These are phyloP conservation scores for Cremastinae sp. DNA, from an alignment of 2,888 invertebrate species.

Conservation along the genomic window DNA sequence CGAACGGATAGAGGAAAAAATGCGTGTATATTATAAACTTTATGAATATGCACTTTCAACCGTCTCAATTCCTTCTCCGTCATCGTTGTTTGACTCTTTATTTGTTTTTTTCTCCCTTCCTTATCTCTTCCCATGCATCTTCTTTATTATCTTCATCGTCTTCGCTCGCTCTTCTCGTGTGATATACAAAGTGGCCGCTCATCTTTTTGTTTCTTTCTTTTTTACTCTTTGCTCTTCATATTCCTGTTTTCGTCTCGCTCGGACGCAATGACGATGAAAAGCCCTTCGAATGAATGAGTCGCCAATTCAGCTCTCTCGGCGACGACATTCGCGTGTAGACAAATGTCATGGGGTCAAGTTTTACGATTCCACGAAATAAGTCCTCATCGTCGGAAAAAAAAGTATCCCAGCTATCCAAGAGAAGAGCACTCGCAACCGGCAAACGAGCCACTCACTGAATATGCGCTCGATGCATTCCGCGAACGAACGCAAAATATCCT, in stretches of 20 bases:
- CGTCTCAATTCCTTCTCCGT: slow-evolving; percentile 15
- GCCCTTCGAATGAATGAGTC: slow-evolving; percentile 61
- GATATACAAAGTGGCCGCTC: slow-evolving; percentile 27
- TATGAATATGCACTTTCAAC: slow-evolving; percentile 24
- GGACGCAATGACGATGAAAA: slow-evolving; percentile 11
- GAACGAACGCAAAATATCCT: slow-evolving; percentile 12
- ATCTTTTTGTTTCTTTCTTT: slow-evolving; percentile 22
- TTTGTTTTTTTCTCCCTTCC: slow-evolving; percentile 16
- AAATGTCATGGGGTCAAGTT: slow-evolving; percentile 62
- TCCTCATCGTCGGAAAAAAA: slow-evolving; percentile 27
- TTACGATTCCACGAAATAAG: slow-evolving; percentile 63
- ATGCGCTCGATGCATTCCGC: slow-evolving; percentile 44
- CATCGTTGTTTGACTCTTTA: neutral
- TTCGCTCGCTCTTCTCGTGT: slow-evolving; percentile 23
- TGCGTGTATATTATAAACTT: neutral
- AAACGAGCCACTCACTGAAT: slow-evolving; percentile 11
- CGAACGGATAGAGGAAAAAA: slow-evolving; percentile 23
- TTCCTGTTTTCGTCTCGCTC: slow-evolving; percentile 12
- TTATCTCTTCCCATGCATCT: no score
- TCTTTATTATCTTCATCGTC: slow-evolving; percentile 30
- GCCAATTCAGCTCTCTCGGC: slow-evolving; percentile 63
- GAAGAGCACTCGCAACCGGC: slow-evolving; percentile 2
- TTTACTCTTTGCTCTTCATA: slow-evolving; percentile 22
- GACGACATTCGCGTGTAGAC: slow-evolving; percentile 24
- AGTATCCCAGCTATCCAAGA: slow-evolving; percentile 17